Evolutionary conservation across 2,888 invertebrate genomes (phyloP).

Genomic region (Schizotus pectinicornis): DNA sequence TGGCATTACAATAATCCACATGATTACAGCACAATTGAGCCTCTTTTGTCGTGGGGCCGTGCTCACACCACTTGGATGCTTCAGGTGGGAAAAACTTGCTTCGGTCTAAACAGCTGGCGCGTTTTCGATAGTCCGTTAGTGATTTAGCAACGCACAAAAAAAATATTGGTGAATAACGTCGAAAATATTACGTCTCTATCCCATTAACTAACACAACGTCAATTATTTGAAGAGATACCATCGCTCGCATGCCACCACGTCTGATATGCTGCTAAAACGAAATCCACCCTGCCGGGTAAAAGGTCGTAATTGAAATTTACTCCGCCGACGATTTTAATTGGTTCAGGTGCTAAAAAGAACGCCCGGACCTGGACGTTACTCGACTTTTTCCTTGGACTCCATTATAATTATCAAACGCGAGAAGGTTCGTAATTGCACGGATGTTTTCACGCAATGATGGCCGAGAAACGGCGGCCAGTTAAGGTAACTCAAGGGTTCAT

Average conservation of each 20-base stretch:
- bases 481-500: too few relatives aligned
- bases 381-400: too few relatives aligned
- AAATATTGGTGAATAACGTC: constrained; percentile 1
- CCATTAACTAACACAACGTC: background rate
- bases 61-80: constrained; percentile 61
- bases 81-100: constrained; percentile 66
- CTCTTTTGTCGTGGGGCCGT: constrained; percentile 49
- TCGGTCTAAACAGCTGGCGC: constrained; percentile 53
- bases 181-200: background rate
- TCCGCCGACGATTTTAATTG: too few relatives aligned
- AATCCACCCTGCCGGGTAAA: too few relatives aligned
- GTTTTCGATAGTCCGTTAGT: constrained; percentile 26
- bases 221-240: background rate
- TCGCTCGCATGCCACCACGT: background rate
- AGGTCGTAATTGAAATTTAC: too few relatives aligned
- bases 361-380: too few relatives aligned
- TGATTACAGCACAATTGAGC: constrained; percentile 62
- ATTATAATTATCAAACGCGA: too few relatives aligned
- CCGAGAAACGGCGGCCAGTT: too few relatives aligned
- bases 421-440: too few relatives aligned
- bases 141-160: constrained; percentile 15
- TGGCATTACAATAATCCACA: constrained; percentile 66
- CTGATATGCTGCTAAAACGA: too few relatives aligned
- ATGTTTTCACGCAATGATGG: too few relatives aligned
- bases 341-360: too few relatives aligned